Conservation (phyloP, 2,888 invertebrate species). For the Colostygia pectinataria region DNA sequence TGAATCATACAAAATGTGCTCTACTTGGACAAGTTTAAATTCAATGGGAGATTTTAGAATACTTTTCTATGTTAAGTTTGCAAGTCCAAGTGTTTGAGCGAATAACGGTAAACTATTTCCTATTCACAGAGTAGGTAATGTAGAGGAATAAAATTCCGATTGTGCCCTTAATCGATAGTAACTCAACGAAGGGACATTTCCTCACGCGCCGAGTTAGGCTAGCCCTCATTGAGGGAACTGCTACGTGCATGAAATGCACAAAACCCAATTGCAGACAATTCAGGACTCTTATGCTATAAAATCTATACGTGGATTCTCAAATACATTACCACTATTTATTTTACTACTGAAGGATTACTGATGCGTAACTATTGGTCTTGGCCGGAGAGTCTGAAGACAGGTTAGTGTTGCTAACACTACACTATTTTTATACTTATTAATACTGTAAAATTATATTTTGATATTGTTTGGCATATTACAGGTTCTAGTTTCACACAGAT, state of each 20-base stretch:
- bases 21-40: no score
- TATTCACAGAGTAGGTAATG: slow-evolving; percentile 18
- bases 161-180: slow-evolving; percentile 46
- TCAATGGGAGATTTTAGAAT: no score
- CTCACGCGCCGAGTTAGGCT: slow-evolving; percentile 56
- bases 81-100: slow-evolving; percentile 12
- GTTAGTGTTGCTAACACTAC: no score
- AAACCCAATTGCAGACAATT: slow-evolving; percentile 44
- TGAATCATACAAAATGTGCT: slow-evolving; percentile 21
- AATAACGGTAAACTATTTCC: slow-evolving; percentile 4
- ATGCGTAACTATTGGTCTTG: no score
- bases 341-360: background rate
- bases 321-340: no score
- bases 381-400: no score
- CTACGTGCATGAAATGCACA: slow-evolving; percentile 65
- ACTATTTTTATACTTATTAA: no score
- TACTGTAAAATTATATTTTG: background rate
- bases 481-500: background rate
- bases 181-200: slow-evolving; percentile 51
- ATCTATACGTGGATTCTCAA: slow-evolving; percentile 38
- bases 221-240: slow-evolving; percentile 58
- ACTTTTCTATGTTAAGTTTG: no score
- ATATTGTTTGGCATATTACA: slow-evolving; percentile 5
- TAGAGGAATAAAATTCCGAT: slow-evolving; percentile 19
- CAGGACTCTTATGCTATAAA: slow-evolving; percentile 35